A percentile compares a stretch with the other conserved stretches of the same genome.
These are phyloP conservation scores for Diplodus puntazzo DNA, from an alignment of 2,797 vertebrate genomes.

Conservation along the genomic window DNA sequence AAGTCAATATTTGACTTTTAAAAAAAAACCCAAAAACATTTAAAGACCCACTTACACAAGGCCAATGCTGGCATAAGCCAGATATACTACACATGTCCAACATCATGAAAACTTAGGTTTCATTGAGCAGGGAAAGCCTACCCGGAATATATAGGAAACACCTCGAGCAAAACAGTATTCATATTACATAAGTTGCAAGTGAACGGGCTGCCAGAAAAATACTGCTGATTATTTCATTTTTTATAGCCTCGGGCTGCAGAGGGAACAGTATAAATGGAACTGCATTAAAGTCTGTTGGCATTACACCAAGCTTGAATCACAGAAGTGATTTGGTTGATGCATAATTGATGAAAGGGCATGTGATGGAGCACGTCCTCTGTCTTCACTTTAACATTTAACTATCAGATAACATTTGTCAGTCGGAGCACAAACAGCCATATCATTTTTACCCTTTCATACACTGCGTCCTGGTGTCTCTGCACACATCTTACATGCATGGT, in stretches of 20 bases:
- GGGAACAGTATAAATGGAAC: slow-evolving; percentile 7
- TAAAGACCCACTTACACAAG: slow-evolving; percentile 4
- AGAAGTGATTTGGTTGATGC: not conserved
- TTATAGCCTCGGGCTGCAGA: slow-evolving; percentile 7
- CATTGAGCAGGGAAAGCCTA: slow-evolving; percentile 11
- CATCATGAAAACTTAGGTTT: slow-evolving; percentile 1
- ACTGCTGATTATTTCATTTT: not conserved
- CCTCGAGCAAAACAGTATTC: slow-evolving; percentile 4
- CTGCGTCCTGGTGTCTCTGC: not conserved
- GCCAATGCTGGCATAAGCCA: not conserved
- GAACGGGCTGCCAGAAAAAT: slow-evolving; percentile 16
- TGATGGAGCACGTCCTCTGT: not conserved
- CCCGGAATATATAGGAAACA: slow-evolving; percentile 28
- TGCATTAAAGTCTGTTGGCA: not conserved
- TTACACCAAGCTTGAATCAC: not conserved
- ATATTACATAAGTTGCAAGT: slow-evolving; percentile 27
- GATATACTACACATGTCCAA: not conserved
- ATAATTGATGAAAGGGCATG: not conserved
- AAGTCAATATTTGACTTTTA: slow-evolving; percentile 33
- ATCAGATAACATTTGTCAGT: not conserved
- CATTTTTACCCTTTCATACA: not conserved
- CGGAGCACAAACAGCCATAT: not conserved
- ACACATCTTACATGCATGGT: not conserved
- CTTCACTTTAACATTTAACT: not conserved
- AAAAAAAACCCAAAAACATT: not conserved